Evolutionary conservation across 2,113 vertebrate species (phyloP).

Genomic region (Cephalopterus ornatus): DNA sequence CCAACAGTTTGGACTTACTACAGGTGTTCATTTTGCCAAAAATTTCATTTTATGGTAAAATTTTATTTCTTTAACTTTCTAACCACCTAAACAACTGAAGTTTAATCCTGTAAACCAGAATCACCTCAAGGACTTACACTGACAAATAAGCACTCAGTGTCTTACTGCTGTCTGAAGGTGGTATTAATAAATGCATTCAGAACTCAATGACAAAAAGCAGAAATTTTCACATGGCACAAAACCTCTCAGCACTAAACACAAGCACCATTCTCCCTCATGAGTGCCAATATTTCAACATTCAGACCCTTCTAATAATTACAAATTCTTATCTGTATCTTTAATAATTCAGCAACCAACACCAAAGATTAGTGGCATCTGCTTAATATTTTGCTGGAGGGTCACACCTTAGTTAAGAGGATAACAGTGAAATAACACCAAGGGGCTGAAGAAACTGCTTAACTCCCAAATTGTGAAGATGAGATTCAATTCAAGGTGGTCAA

Average conservation of each 20-base stretch:
- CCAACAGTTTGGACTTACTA: constrained; percentile 51
- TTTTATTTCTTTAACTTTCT: background rate
- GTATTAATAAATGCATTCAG: background rate
- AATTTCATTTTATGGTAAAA: background rate
- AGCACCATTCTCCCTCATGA: background rate
- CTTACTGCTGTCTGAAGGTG: background rate
- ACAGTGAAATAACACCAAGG: background rate
- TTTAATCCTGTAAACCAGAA: background rate
- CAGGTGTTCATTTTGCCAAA: constrained; percentile 51
- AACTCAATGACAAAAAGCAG: background rate
- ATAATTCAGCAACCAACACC: constrained; percentile 74
- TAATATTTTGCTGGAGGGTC: background rate
- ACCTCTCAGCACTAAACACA: background rate
- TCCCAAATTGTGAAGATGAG: background rate
- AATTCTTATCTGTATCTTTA: constrained; percentile 74
- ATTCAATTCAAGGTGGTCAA: background rate
- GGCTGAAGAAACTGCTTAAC: background rate
- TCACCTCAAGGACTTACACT: background rate
- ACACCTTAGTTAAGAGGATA: background rate
- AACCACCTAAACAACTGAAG: background rate
- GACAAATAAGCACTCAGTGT: background rate
- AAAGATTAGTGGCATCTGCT: constrained; percentile 51
- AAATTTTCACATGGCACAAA: background rate
- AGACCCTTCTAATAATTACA: constrained; percentile 73
- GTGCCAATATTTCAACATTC: background rate